Conservation (phyloP, 2,797 vertebrate genomes). For the Sciaenops ocellatus region DNA sequence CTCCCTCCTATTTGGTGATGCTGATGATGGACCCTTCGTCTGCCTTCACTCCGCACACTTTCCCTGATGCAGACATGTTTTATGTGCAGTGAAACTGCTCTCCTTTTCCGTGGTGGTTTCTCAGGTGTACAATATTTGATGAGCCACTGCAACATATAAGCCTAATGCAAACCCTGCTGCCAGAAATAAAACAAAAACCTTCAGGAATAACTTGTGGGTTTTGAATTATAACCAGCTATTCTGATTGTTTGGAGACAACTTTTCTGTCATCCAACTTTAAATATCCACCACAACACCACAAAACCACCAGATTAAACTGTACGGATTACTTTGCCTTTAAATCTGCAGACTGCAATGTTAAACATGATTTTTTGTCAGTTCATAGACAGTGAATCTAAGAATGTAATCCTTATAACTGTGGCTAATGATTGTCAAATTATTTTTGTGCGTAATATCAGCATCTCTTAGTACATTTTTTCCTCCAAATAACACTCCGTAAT, state of each 20-base stretch:
- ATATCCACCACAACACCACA: background rate
- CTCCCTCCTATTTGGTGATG: conserved; percentile 60
- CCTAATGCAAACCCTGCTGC: background rate
- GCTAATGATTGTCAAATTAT: background rate
- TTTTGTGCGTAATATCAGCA: conserved; percentile 6
- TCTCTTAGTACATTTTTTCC: background rate
- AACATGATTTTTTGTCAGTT: background rate
- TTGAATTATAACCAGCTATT: background rate
- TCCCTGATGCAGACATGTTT: conserved; percentile 18
- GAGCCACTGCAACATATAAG: conserved; percentile 4
- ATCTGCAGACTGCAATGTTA: conserved; percentile 8
- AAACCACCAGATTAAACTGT: background rate
- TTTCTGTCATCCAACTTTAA: background rate
- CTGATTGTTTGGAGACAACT: background rate
- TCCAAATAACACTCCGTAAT: background rate
- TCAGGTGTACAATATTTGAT: conserved; percentile 40
- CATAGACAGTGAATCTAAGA: background rate
- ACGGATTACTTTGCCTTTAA: conserved; percentile 20
- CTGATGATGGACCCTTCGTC: conserved; percentile 57
- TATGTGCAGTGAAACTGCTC: conserved; percentile 14
- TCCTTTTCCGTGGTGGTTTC: conserved; percentile 17
- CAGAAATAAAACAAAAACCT: background rate
- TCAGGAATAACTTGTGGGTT: background rate
- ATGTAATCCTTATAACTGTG: background rate
- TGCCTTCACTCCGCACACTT: conserved; percentile 30